Percentiles rank a stretch among this genome's conserved stretches.
Conservation (phyloP, 2,797 vertebrate species). For the Fringilla coelebs region DNA sequence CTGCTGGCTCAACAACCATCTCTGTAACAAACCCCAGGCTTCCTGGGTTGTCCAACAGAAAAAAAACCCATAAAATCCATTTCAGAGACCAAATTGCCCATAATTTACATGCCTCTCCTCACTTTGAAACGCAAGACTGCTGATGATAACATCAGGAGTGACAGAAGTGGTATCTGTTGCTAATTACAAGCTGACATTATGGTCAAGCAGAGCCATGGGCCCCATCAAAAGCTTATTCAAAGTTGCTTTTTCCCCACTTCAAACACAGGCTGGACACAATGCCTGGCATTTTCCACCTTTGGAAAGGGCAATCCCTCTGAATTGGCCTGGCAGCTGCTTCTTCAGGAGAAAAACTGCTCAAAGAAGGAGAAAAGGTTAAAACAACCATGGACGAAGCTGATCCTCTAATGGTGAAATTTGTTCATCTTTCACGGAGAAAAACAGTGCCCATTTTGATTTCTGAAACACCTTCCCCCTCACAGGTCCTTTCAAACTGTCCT, state of each 20-base stretch:
- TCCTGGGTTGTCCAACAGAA: background rate
- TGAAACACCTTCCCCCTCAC: background rate
- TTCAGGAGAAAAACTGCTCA: background rate
- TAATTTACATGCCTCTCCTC: constrained; percentile 71
- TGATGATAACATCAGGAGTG: constrained; percentile 71
- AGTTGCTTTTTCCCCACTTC: constrained; percentile 55
- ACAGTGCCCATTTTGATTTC: background rate
- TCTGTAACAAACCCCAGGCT: constrained; percentile 47
- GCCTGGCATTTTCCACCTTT: constrained; percentile 52
- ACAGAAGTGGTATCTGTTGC: constrained; percentile 71
- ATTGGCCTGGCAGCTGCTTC: background rate
- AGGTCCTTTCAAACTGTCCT: background rate
- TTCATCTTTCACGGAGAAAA: background rate
- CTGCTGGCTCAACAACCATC: background rate
- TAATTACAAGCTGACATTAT: constrained; percentile 70
- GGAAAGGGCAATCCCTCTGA: background rate
- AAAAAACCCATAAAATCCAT: constrained; percentile 45
- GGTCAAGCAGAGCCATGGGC: constrained; percentile 58
- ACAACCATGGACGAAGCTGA: background rate
- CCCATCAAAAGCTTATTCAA: constrained; percentile 64
- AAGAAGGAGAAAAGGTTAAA: background rate
- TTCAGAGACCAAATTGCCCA: constrained; percentile 66
- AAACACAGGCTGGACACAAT: constrained; percentile 62
- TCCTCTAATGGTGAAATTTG: background rate
- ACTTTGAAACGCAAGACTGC: constrained; percentile 69